Conservation (phyloP, 53 echinoderm and acorn worm species). For the Astropecten irregularis region DNA sequence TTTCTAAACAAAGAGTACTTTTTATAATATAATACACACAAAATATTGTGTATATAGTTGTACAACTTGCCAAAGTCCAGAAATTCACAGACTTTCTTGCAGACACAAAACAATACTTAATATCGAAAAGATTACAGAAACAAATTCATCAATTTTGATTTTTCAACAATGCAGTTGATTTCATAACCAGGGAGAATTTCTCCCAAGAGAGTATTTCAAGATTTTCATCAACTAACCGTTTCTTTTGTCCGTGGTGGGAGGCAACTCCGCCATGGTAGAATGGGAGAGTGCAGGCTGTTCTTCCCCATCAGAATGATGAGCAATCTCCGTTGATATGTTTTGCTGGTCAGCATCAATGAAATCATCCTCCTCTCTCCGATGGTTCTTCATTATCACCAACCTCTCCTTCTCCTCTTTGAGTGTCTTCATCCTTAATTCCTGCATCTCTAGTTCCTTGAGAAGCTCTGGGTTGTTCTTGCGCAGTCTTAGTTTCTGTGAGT, state of each 20-base stretch:
- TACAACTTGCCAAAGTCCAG: neutral
- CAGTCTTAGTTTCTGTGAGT: slow-evolving; percentile 89
- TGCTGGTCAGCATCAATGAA: neutral
- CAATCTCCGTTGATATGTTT: slow-evolving; percentile 66
- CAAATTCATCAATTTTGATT: too few species aligned
- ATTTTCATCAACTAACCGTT: too few species aligned
- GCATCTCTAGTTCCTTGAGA: slow-evolving; percentile 59
- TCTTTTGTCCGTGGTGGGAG: too few species aligned
- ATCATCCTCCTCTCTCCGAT: neutral
- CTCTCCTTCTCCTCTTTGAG: slow-evolving; percentile 30
- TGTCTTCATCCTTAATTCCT: slow-evolving; percentile 60
- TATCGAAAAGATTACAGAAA: too few species aligned
- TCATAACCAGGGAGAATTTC: too few species aligned
- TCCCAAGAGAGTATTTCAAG: too few species aligned
- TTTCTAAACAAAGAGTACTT: neutral
- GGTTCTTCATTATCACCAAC: neutral
- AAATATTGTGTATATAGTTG: neutral
- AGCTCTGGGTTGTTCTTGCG: slow-evolving; percentile 90
- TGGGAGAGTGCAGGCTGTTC: neutral
- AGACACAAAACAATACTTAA: neutral
- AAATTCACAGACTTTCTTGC: neutral
- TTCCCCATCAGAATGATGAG: slow-evolving; percentile 53
- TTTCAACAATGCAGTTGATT: too few species aligned
- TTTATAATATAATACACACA: neutral
- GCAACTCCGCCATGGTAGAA: too few species aligned